phyloP scores from a whole-genome alignment of 2,113 vertebrate species.

The Poeciliopsis retropinna region DNA sequence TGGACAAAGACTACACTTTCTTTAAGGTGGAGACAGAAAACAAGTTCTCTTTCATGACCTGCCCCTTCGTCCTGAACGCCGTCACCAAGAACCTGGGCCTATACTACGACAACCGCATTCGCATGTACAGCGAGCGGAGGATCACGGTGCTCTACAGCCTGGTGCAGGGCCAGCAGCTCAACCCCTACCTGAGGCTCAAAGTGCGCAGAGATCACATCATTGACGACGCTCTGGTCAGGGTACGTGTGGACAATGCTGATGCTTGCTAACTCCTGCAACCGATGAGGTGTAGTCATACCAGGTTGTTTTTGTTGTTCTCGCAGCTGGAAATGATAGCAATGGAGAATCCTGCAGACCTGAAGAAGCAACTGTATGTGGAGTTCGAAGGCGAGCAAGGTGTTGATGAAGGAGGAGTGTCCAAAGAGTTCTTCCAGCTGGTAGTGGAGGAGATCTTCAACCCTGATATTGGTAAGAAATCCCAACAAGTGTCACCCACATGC shows the following conservation, averaged over 20 bases:
- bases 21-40: constrained; percentile 99
- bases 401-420: constrained; percentile 99
- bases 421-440: constrained; percentile 99
- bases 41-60: constrained; percentile 99
- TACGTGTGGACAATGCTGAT: constrained; percentile 73
- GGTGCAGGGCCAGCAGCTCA: constrained; percentile 97
- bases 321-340: constrained; percentile 98
- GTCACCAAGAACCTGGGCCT: constrained; percentile 99
- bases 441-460: constrained; percentile 99
- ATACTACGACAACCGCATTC: constrained; percentile 99
- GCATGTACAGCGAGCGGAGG: constrained; percentile 98
- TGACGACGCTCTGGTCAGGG: constrained; percentile 96
- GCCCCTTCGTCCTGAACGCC: constrained; percentile 96
- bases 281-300: too few relatives aligned
- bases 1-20: constrained; percentile 99
- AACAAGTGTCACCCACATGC: too few relatives aligned
- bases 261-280: too few relatives aligned
- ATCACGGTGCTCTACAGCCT: constrained; percentile 98
- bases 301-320: neutral
- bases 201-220: constrained; percentile 98
- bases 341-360: constrained; percentile 99
- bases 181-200: constrained; percentile 95
- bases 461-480: constrained; percentile 90
- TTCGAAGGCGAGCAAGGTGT: constrained; percentile 99
- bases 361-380: constrained; percentile 98